Evolutionary conservation across 2,113 vertebrate genomes (phyloP), one percentile per base, ranked within the genome.

Genomic region (Ptychochromis oligacanthus): DNA sequence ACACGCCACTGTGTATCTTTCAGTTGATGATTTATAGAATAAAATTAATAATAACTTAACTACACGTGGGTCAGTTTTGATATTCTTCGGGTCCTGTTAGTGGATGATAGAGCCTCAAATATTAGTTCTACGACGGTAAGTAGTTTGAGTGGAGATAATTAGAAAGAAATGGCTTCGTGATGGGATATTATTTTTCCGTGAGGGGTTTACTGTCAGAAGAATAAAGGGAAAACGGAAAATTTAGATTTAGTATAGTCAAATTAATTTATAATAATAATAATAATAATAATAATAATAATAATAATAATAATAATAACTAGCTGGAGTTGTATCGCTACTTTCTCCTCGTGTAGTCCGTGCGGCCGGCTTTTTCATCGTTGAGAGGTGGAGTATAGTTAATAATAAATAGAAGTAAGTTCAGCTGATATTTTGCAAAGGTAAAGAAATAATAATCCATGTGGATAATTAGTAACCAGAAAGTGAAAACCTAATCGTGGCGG

Each of bases 21-120:
- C 96, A 96, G 97, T 98, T 97, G 98, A 98, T 98, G 96, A 98
- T 98, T 98, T 98, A 97, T 98, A 98, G 97, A 96, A 97, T 97
- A 97, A 98, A 99, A 97, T 98, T 97, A 97, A 98, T 97, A 97
- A 97, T 96, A 96, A 96, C 93, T 95, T 87, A 87, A 91, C 95
- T 95, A 96, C 98, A 98, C 97, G 97, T 98, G 97, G 94, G 95
- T 96, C 88, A 91, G 96, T 95, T 96, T 94, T 91, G 93, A 91
- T 94, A 91, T 93, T 91, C 75, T 87, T 79, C 64, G 76, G 84
- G 86, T 57, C 1, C 7, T 76, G 57, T 87, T 70, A 11, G 49
- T 15, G 49, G 26, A 79, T 3, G 56, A 80, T 12, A 54, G 22
- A 83, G 57, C 31, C 77, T 89, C 75, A 87, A 86, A 84, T 90